A percentile compares a stretch with the other conserved stretches of the same genome.
phyloP scores from a whole-genome alignment of 2,888 invertebrate species.

The Petrolisthes manimaculis region DNA sequence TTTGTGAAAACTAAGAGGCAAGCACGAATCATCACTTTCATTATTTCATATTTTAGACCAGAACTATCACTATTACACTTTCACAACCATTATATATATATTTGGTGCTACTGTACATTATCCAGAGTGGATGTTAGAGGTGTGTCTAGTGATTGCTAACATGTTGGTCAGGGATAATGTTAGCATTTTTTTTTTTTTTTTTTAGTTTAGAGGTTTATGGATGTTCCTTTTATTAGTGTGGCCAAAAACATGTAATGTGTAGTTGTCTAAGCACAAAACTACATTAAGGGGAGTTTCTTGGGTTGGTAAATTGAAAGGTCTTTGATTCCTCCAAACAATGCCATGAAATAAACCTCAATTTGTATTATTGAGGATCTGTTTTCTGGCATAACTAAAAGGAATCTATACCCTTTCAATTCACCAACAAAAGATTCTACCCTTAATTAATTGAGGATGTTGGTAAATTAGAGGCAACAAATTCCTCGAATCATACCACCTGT shows the following conservation, averaged over 20 bases:
- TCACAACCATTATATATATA: background rate
- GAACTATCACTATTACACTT: background rate
- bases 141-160: conserved; percentile 19
- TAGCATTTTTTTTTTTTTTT: background rate
- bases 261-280: no score
- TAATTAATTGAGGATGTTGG: no score
- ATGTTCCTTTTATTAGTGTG: background rate
- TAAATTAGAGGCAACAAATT: no score
- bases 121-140: conserved; percentile 28
- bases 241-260: no score
- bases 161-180: background rate
- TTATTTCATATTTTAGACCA: background rate
- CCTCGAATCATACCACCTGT: no score
- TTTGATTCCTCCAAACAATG: background rate
- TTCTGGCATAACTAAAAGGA: background rate
- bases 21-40: background rate
- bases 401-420: no score
- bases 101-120: conserved; percentile 26
- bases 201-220: background rate
- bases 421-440: no score
- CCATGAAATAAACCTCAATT: background rate
- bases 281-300: background rate
- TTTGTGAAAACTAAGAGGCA: background rate
- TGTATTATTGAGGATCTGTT: background rate
- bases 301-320: background rate